Evolutionary conservation across 2,797 vertebrate genomes (phyloP), one percentile per base, ranked within the genome.

Genomic region (Melanogrammus aeglefinus): DNA sequence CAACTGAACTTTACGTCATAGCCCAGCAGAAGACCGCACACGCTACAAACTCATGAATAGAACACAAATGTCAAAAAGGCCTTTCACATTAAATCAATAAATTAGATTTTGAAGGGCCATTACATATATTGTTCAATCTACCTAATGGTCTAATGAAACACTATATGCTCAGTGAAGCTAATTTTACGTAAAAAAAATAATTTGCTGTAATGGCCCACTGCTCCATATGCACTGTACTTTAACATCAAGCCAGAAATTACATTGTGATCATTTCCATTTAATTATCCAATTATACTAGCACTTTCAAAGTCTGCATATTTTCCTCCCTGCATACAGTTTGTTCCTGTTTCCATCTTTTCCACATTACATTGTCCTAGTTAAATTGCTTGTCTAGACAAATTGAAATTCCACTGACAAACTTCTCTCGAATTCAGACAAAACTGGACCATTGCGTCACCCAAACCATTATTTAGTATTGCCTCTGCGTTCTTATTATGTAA

Each of bases 181-280:
- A 71, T 33, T 71, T 6, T 31, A 29, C 69, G 14, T 29, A 71
- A 71, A 71, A 71, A 13, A 71, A 71, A 33, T 71, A 27, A 71
- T 29, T 71, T 5, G 7, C n/a, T 63, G n/a, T 63, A 63, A 63
- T 63, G 57, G 57, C 21, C 57, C 21, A 63, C 57, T 7, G 57
- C 21, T 24, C 57, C n/a, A 77, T 71, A 77, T 71, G 27, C 69
- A 71, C 69, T 33, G 31, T 33, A 63, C 57, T 63, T 57, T 57
- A 72, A 72, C 70, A 35, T 35, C 85, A 81, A 87, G 85, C 77
- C 76, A 74, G 76, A 72, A 84, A 84, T 76, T 73, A 86, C 80
- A 79, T 88, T 85, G 78, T 84, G 81, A 91, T 90, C 77, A 90
- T 93, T 92, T 93, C 90, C 86, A 86, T 86, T 81, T 91, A 66